A percentile compares a stretch with the other conserved stretches of the same genome.
These are phyloP conservation scores for Drosophila ercepeae DNA, from an alignment of 1,140 invertebrate genomes.

Conservation along the genomic window DNA sequence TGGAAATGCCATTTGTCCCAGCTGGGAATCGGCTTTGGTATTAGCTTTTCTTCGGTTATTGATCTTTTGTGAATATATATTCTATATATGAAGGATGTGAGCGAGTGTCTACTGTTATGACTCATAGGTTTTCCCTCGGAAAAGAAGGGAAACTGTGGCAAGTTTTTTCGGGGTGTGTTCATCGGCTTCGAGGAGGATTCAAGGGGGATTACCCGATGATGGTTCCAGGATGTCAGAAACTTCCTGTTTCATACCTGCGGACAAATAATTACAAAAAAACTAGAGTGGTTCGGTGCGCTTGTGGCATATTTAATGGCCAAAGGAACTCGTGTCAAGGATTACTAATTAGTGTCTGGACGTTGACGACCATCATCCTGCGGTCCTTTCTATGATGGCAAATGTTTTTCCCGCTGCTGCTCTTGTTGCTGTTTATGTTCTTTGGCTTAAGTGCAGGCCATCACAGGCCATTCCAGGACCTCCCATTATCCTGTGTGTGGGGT, in stretches of 20 bases:
- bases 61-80: slow-evolving; percentile 9
- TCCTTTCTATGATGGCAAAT: not conserved
- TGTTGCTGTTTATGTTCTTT: slow-evolving; percentile 51
- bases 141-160: not conserved
- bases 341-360: slow-evolving; percentile 81
- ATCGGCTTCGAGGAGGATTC: not conserved
- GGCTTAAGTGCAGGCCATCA: slow-evolving; percentile 60
- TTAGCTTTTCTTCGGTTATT: slow-evolving; percentile 31
- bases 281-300: slow-evolving; percentile 39
- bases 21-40: slow-evolving; percentile 43
- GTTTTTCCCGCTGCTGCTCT: slow-evolving; percentile 15
- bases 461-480: not conserved
- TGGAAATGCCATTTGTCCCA: slow-evolving; percentile 62
- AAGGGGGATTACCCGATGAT: slow-evolving; percentile 54
- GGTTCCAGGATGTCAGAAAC: slow-evolving; percentile 34
- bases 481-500: not conserved
- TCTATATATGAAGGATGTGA: slow-evolving; percentile 1
- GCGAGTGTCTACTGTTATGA: slow-evolving; percentile 29
- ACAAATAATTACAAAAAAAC: slow-evolving; percentile 74
- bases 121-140: slow-evolving; percentile 24
- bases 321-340: slow-evolving; percentile 79
- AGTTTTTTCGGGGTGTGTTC: not conserved
- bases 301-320: slow-evolving; percentile 76
- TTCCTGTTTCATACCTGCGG: slow-evolving; percentile 74
- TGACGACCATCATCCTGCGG: slow-evolving; percentile 50